Evolutionary conservation across 2,113 vertebrate genomes (phyloP), one percentile per base, ranked within the genome.

Genomic region (Struthidea cinerea): DNA sequence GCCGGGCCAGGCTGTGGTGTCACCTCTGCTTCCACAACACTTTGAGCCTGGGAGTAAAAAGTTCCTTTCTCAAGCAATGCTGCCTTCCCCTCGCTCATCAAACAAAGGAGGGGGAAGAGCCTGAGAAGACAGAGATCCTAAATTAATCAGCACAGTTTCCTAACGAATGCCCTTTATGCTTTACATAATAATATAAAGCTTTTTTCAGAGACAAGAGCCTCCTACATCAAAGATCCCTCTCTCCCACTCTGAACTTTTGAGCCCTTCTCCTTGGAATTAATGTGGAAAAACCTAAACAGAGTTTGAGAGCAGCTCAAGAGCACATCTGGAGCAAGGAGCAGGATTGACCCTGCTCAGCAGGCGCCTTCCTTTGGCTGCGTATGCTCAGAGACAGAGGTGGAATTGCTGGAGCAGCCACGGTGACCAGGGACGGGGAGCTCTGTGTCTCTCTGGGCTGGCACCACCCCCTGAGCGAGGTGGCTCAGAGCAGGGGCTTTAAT

Each of bases 261-360:
- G 90, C 92, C 82, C 79, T 95, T 93, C 56, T 74, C 82, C 63
- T 86, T 21, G 64, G 85, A 96, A 93, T 94, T 92, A 95, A 74
- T 15, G 33, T 59, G 17, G 47, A 24, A 63, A 88, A 65, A 77
- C 75, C 85, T 60, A 61, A 76, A 73, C 5, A 10, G 63, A 93
- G 93, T 59, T 32, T 30, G 63, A 15, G 87, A 85, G 63, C 84
- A 63, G 75, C 78, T 61, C 3, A 6, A 55, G 84, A 55, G 33
- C 11, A 2, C 4, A 10, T 42, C 78, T 73, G 11, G 18, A 70
- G 64, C 13, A 2, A 11, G 75, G 67, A 46, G 42, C 47, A 2
- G 76, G 39, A 68, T 82, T n/a, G 77, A 17, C 86, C 91, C 28
- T 14, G 79, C 78, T 39, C 22, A 59, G 81, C 74, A n/a, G 50